Conservation (phyloP, 1,140 invertebrate species). For the Heliothis subflexa region DNA sequence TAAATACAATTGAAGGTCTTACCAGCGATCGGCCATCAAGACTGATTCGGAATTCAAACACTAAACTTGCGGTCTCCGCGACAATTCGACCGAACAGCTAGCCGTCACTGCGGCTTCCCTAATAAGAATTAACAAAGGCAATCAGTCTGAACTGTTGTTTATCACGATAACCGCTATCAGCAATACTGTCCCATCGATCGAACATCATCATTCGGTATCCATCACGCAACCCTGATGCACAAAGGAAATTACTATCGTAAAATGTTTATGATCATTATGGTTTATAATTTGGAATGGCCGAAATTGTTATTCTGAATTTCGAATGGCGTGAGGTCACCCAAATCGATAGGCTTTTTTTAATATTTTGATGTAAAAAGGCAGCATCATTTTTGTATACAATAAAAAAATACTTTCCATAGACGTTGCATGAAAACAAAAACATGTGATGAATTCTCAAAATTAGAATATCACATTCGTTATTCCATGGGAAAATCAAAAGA, state of each 20-base stretch:
- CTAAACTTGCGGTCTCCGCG: not conserved
- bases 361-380: too few relatives aligned
- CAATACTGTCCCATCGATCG: conserved; percentile 41
- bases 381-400: too few relatives aligned
- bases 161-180: conserved; percentile 58
- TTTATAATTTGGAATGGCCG: conserved; percentile 9
- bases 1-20: not conserved
- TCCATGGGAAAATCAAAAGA: too few relatives aligned
- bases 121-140: conserved; percentile 46
- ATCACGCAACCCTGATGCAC: conserved; percentile 53
- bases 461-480: too few relatives aligned
- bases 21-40: not conserved
- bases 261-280: conserved; percentile 46
- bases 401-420: too few relatives aligned
- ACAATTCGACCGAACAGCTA: not conserved
- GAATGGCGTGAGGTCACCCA: not conserved
- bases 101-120: conserved; percentile 33
- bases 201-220: conserved; percentile 46
- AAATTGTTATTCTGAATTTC: conserved; percentile 13
- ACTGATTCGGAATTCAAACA: not conserved
- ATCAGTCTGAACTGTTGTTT: conserved; percentile 54
- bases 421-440: too few relatives aligned
- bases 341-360: not conserved
- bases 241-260: conserved; percentile 49
- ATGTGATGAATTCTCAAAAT: too few relatives aligned